A percentile compares a stretch with the other conserved stretches of the same genome.
phyloP scores from a whole-genome alignment of 2,113 vertebrate species.

The Plectropomus leopardus region DNA sequence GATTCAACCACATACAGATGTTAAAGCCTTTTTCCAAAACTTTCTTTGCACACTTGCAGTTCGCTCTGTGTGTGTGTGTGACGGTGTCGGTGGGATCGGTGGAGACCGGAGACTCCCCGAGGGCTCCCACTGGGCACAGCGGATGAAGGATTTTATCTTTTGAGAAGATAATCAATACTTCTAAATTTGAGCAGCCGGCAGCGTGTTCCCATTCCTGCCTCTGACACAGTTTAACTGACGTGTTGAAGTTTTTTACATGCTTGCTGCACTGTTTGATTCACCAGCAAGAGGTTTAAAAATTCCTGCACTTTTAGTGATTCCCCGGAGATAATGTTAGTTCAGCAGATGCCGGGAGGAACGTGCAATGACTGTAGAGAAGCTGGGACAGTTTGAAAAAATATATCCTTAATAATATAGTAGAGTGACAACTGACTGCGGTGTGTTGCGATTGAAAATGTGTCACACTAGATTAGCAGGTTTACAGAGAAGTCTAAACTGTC shows the following conservation, averaged over 20 bases:
- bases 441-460: background rate
- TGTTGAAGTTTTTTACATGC: constrained; percentile 6
- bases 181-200: constrained; percentile 57
- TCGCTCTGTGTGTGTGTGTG: constrained; percentile 18
- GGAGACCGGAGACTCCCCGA: constrained; percentile 66
- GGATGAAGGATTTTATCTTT: constrained; percentile 52
- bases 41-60: constrained; percentile 14
- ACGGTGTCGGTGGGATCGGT: constrained; percentile 7
- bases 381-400: background rate
- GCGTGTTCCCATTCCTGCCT: constrained; percentile 10
- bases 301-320: constrained; percentile 13
- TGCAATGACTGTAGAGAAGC: background rate
- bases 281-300: background rate
- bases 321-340: background rate
- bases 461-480: background rate
- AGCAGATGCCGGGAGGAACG: background rate
- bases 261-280: background rate
- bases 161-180: constrained; percentile 64
- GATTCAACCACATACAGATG: constrained; percentile 13
- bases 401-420: background rate
- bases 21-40: constrained; percentile 9
- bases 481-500: background rate
- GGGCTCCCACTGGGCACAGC: constrained; percentile 50
- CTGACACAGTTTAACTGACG: constrained; percentile 30
- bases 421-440: too few relatives aligned